Base-by-base conservation (phyloP, 2,888 invertebrate genomes). In the Lacanobia wlatinum region DNA sequence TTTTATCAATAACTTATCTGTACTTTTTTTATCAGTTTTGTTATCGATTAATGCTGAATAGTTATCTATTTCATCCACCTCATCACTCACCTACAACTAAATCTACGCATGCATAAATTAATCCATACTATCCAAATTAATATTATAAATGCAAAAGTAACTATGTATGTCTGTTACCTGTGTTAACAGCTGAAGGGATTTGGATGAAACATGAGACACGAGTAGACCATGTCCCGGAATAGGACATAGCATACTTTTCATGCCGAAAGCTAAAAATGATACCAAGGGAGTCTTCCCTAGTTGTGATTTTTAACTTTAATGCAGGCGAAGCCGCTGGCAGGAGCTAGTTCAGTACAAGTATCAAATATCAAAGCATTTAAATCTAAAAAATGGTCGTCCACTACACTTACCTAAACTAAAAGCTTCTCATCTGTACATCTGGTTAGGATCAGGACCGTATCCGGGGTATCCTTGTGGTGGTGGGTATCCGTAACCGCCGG, bases 361-460 rank as follows among this genome's bases (percentile, higher is more conserved):
- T 58, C 38, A 65, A 64, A 53, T 0, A 5, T 46, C 46, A 46
- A 48, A 18, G 48, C 40, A 60, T 58, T 6, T 46, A 76, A 14
- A 58, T 70, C 9, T 60, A 40, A 3, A 62, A 65, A 43, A 56
- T 64, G 90, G 91, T 90, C 93, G 91, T 91, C 92, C 92, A 92
- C 90, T 84, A 38, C 56, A 78, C 89, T 91, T 80, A 92, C 92
- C 90, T 92, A 87, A 80, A 83, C 74, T 83, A 87, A 70, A 73
- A 75, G 69, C 61, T 86, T 80, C 88, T 93, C 89, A 94, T 92
- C 94, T 92, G 81, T 90, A 90, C 87, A 88, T 87, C 61, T 88
- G 88, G 55, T 88, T 85, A 48, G 79, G 85, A 50, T 78, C 78
- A 38, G 69, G 87, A 28, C 76, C 77, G 77, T 91, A 91, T 34